phyloP scores from a whole-genome alignment of 2,113 vertebrate species.

The Gymnogyps californianus region DNA sequence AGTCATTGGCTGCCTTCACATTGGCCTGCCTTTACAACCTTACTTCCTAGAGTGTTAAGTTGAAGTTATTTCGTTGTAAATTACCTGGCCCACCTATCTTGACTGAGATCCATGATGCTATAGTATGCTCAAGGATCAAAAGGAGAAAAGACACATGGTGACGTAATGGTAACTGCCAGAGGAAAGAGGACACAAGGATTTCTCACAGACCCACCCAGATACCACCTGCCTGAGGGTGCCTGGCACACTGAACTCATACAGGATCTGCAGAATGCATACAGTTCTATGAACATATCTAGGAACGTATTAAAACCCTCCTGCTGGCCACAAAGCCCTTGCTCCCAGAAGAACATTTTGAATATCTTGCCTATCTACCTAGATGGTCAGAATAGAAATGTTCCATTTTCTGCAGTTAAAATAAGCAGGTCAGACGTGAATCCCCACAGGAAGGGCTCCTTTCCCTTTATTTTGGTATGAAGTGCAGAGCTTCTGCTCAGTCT shows the following conservation, averaged over 20 bases:
- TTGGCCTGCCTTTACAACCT: not conserved
- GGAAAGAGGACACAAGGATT: not conserved
- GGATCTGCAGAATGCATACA: not conserved
- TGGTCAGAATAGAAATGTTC: not conserved
- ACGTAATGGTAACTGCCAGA: not conserved
- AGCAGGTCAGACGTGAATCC: not conserved
- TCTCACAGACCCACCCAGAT: not conserved
- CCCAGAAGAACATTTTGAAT: not conserved
- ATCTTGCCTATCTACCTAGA: not conserved
- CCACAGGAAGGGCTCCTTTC: not conserved
- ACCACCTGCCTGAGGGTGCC: not conserved
- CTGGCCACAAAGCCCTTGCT: not conserved
- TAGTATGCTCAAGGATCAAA: not conserved
- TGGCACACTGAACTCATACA: not conserved
- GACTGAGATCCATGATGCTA: not conserved
- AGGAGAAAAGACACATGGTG: not conserved
- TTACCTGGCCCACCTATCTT: not conserved
- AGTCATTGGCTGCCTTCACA: not conserved
- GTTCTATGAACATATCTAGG: not conserved
- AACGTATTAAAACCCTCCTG: not conserved
- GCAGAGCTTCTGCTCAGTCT: not conserved
- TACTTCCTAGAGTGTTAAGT: not conserved
- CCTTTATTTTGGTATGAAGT: not conserved
- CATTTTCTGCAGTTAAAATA: not conserved
- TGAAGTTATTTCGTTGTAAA: not conserved